phyloP scores from a whole-genome alignment of 2,797 vertebrate genomes.

The Pseudomugil tenellus region DNA sequence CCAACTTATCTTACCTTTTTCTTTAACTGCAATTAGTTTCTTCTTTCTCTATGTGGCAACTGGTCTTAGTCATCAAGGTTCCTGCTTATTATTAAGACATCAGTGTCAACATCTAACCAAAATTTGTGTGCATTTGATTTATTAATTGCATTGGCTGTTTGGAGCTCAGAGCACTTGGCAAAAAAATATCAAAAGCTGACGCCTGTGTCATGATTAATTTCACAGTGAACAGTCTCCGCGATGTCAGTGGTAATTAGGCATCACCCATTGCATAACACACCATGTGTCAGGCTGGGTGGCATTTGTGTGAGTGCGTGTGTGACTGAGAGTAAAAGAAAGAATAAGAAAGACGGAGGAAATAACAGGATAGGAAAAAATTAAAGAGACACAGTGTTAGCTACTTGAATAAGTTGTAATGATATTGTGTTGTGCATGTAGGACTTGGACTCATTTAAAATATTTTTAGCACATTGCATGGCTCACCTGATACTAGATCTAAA shows the following conservation, averaged over 20 bases:
- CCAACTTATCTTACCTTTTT: constrained; percentile 16
- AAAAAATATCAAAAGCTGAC: constrained; percentile 81
- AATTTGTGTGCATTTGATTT: constrained; percentile 74
- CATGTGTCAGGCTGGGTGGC: constrained; percentile 84
- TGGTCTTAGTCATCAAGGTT: constrained; percentile 39
- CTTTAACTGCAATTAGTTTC: constrained; percentile 10
- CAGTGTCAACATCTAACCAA: constrained; percentile 64
- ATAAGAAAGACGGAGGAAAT: neutral
- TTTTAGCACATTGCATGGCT: neutral
- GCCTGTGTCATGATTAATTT: constrained; percentile 86
- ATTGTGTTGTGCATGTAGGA: neutral
- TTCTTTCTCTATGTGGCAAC: constrained; percentile 28
- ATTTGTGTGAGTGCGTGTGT: constrained; percentile 49
- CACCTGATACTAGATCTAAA: neutral
- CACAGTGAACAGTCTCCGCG: constrained; percentile 84
- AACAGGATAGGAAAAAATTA: constrained; percentile 7
- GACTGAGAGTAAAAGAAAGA: constrained; percentile 12
- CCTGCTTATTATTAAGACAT: constrained; percentile 69
- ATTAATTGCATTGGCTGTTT: constrained; percentile 78
- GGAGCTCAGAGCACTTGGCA: constrained; percentile 72
- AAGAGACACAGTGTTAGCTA: constrained; percentile 28
- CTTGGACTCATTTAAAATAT: neutral
- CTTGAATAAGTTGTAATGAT: constrained; percentile 12
- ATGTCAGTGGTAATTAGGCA: constrained; percentile 88
- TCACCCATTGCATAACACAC: constrained; percentile 86